Evolutionary conservation across 2,797 vertebrate species (phyloP).

Genomic region (Serranus cabrilla): DNA sequence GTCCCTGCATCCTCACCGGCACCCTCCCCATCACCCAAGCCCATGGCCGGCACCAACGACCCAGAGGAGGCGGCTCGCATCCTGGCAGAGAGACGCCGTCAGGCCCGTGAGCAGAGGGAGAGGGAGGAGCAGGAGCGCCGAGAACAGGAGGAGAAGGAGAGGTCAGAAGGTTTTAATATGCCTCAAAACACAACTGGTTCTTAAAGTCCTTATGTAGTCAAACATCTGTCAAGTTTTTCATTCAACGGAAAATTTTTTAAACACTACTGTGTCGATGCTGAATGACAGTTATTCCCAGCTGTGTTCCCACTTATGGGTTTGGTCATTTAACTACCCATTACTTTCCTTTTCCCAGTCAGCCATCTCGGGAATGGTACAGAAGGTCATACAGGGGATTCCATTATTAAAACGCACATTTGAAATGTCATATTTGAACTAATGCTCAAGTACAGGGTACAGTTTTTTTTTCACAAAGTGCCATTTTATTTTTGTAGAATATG

Average conservation of each 20-base stretch:
- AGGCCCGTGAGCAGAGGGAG: slow-evolving; percentile 95
- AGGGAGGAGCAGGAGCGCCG: slow-evolving; percentile 91
- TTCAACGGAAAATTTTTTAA: slow-evolving; percentile 4
- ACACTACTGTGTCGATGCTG: not conserved
- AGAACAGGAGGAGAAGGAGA: slow-evolving; percentile 91
- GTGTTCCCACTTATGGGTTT: slow-evolving; percentile 3
- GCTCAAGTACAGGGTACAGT: not conserved
- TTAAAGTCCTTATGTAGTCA: not conserved
- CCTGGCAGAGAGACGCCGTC: slow-evolving; percentile 92
- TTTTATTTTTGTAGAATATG: not conserved
- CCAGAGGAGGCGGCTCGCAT: slow-evolving; percentile 93
- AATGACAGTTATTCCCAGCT: slow-evolving; percentile 9
- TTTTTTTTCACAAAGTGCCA: not conserved
- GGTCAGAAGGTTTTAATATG: slow-evolving; percentile 79
- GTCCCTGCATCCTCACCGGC: slow-evolving; percentile 59
- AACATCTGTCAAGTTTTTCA: not conserved
- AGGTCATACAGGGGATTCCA: not conserved
- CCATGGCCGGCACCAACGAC: slow-evolving; percentile 93
- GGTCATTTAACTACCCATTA: not conserved
- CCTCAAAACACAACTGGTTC: slow-evolving; percentile 6
- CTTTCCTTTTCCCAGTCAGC: not conserved
- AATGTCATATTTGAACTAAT: not conserved
- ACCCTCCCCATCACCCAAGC: slow-evolving; percentile 86
- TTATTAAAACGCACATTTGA: not conserved
- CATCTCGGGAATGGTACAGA: not conserved